Evolutionary conservation across 2,888 invertebrate species (phyloP), one percentile per base, ranked within the genome.

Genomic region (Mesorhabditis belari): DNA sequence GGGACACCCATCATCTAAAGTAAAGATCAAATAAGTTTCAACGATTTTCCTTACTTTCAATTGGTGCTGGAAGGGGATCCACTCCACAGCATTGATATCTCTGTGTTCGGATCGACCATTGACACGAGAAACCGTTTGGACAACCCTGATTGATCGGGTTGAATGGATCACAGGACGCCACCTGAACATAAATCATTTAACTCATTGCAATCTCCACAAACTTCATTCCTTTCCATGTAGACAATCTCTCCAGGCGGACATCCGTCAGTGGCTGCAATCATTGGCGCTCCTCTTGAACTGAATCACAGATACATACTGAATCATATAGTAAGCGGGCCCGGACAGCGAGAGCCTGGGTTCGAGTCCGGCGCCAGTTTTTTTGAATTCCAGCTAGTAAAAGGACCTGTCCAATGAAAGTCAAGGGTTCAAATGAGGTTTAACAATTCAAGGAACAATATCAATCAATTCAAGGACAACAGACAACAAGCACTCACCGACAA

Each of bases 81-180:
- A 62, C 61, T 51, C 74, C 74, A 60, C 74, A 74, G 58, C 73
- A 74, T 54, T 74, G 74, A 58, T 74, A 74, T 57, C 70, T 57
- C 49, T 73, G 74, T 4, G 65, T 71, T 60, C 67, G 29, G 29
- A 73, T 62, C n/a, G 71, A 71, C 74, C 74, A 74, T 57, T 74
- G 74, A 53, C 74, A 74, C 3, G 71, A 66, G 60, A 71, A 74
- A 9, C 68, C 66, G 3, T 56, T 49, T 0, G 74, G 74, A 55
- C 74, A 74, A 44, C 74, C 69, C 23, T 70, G 69, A 55, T 70
- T 70, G 4, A 61, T 57, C 2, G 66, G 61, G 53, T 73, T 72
- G 69, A 74, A 74, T 9, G 74, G 71, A 55, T 74, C 71, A 55
- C 74, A 74, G 5, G 63, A 27, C 17, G 65, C 73, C 4, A 70